Evolutionary conservation across 2,797 vertebrate species (phyloP).

Genomic region (Potorous gilbertii): DNA sequence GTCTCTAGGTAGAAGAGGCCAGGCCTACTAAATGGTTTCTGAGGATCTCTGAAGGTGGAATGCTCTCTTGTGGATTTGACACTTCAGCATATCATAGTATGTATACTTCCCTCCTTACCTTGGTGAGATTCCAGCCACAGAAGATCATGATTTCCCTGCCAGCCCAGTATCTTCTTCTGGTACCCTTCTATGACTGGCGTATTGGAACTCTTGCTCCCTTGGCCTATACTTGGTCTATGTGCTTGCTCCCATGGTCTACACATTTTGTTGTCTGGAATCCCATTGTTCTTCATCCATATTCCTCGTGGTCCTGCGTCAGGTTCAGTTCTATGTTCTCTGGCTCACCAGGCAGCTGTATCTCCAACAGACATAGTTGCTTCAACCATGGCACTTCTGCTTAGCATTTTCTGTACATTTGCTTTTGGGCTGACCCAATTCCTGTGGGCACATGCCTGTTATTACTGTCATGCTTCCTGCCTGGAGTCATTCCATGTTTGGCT

Average conservation of each 20-base stretch:
- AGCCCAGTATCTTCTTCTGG: not conserved
- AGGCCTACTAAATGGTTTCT: not conserved
- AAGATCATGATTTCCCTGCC: not conserved
- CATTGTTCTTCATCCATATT: not conserved
- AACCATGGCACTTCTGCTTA: not conserved
- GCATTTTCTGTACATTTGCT: not conserved
- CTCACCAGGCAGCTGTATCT: not conserved
- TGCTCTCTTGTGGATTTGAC: not conserved
- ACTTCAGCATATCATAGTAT: not conserved
- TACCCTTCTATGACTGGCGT: not conserved
- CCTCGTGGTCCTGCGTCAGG: not conserved
- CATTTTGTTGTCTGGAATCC: not conserved
- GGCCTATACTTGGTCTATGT: too few relatives aligned
- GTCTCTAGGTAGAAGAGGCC: not conserved
- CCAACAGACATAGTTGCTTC: not conserved
- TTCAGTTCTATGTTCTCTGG: not conserved
- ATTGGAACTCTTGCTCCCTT: not conserved
- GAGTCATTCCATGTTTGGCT: not conserved
- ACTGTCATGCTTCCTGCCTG: not conserved
- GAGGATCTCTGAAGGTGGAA: not conserved
- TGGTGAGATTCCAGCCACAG: not conserved
- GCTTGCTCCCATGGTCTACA: not conserved
- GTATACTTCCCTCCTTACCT: not conserved
- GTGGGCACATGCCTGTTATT: not conserved
- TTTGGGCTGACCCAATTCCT: not conserved